These are phyloP conservation scores for Solenopsis invicta DNA, from an alignment of 1,140 invertebrate species.

Conservation along the genomic window DNA sequence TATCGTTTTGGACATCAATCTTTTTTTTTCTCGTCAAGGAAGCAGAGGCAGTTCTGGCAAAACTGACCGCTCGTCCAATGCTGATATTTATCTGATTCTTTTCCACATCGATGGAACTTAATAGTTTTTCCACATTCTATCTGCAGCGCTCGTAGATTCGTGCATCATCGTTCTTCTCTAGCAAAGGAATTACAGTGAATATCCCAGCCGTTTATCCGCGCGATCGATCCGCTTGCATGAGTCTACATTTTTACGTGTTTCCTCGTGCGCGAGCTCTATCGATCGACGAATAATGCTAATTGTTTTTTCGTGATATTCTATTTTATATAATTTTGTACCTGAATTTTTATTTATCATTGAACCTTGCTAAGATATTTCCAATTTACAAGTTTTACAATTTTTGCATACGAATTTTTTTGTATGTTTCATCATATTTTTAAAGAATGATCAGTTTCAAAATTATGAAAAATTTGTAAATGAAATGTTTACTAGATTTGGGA, in stretches of 20 bases:
- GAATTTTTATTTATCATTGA: not conserved
- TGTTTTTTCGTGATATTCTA: not conserved
- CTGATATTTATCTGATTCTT: conserved; percentile 42
- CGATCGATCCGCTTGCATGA: conserved; percentile 19
- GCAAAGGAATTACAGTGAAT: conserved; percentile 1
- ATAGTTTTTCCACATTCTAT: conserved; percentile 59
- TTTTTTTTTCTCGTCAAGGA: conserved; percentile 5
- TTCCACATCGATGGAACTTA: conserved; percentile 47
- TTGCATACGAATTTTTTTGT: not conserved
- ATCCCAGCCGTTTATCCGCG: conserved; percentile 17
- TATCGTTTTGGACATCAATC: conserved; percentile 25
- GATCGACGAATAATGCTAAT: conserved; percentile 34
- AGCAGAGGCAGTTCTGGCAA: not conserved
- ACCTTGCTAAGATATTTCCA: not conserved
- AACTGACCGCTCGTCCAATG: not conserved
- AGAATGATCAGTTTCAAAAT: not conserved
- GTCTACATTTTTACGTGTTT: not conserved
- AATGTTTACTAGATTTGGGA: not conserved
- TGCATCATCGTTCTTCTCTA: conserved; percentile 27
- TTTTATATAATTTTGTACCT: not conserved
- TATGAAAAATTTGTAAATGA: not conserved
- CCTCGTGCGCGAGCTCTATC: not conserved
- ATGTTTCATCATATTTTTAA: not conserved
- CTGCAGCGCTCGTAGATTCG: not conserved
- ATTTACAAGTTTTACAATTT: not conserved